Percentiles rank a stretch among this genome's conserved stretches.
Evolutionary conservation across 2,797 vertebrate genomes (phyloP).

Genomic region (Manis javanica): DNA sequence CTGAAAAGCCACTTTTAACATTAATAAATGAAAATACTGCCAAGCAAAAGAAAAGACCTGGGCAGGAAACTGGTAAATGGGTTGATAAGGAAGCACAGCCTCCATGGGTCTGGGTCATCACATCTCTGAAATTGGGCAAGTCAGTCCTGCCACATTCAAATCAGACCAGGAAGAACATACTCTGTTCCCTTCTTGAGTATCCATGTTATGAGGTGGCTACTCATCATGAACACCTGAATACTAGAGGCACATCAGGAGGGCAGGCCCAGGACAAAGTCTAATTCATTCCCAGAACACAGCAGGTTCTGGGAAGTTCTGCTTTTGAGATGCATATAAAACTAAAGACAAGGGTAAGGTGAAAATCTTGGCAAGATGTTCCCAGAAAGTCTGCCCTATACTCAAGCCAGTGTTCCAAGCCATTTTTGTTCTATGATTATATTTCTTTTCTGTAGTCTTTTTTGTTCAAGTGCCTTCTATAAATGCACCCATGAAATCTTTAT

Average conservation of each 20-base stretch:
- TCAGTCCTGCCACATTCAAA: conserved; percentile 12
- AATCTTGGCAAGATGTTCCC: background rate
- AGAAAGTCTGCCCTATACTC: background rate
- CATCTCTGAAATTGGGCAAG: background rate
- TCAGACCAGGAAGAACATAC: background rate
- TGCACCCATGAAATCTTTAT: background rate
- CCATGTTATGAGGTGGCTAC: background rate
- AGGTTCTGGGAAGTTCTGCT: background rate
- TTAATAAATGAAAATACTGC: conserved; percentile 1
- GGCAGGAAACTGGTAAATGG: background rate
- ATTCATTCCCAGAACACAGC: background rate
- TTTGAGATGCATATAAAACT: background rate
- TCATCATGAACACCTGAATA: background rate
- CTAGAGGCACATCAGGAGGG: background rate
- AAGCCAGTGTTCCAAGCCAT: background rate
- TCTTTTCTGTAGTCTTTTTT: background rate
- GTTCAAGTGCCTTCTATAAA: background rate
- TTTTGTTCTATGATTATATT: background rate
- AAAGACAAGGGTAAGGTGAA: background rate
- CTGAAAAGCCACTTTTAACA: conserved; percentile 38
- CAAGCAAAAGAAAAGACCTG: background rate
- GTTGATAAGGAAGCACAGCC: background rate
- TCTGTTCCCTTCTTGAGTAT: background rate
- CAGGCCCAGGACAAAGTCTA: background rate
- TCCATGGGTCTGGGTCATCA: background rate